These are phyloP conservation scores for Drosophila cyrtoloma DNA, from an alignment of 2,888 invertebrate species.

Conservation along the genomic window DNA sequence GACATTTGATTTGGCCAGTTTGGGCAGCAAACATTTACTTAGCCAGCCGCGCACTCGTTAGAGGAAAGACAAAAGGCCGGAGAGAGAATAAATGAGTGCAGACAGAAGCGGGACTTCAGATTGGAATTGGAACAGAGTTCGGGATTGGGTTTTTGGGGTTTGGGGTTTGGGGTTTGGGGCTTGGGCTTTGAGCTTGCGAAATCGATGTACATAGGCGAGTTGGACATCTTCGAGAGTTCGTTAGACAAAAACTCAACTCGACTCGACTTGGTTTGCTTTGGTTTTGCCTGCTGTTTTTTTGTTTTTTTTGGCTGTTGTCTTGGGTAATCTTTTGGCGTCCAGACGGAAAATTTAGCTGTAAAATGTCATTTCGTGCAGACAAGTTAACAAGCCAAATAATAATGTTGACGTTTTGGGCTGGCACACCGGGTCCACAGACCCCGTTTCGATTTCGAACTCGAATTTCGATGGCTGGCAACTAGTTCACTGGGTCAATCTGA, in stretches of 20 bases:
- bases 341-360: conserved; percentile 78
- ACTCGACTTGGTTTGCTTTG: neutral
- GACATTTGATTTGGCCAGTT: conserved; percentile 52
- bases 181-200: conserved; percentile 57
- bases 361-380: conserved; percentile 85
- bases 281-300: conserved; percentile 29
- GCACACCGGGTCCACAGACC: conserved; percentile 8
- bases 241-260: conserved; percentile 42
- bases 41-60: conserved; percentile 46
- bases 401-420: conserved; percentile 71
- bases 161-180: neutral
- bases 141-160: conserved; percentile 19
- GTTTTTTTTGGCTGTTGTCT: conserved; percentile 51
- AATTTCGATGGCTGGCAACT: conserved; percentile 47
- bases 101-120: conserved; percentile 62
- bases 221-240: conserved; percentile 71
- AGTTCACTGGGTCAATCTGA: conserved; percentile 79
- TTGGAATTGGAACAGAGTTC: conserved; percentile 44
- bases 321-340: conserved; percentile 72
- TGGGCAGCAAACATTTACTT: conserved; percentile 53
- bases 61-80: conserved; percentile 20
- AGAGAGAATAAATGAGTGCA: conserved; percentile 62
- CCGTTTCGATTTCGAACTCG: conserved; percentile 19
- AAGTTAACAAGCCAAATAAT: conserved; percentile 82
- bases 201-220: conserved; percentile 56